These are phyloP conservation scores for Eulimnadia texana DNA, from an alignment of 1,140 invertebrate species.

Conservation along the genomic window DNA sequence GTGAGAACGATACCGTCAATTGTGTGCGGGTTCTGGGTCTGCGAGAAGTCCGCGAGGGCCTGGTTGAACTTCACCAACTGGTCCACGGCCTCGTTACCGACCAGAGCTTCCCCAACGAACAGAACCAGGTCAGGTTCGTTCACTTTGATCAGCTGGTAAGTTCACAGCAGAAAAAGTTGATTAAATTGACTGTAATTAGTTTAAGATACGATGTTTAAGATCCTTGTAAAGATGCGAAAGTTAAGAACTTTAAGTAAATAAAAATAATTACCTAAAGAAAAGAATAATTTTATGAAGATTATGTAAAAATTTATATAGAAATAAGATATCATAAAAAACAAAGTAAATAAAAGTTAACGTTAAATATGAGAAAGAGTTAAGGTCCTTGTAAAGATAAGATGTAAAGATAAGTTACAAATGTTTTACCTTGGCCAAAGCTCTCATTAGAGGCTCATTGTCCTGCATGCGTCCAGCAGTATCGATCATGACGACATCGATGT, in stretches of 20 bases:
- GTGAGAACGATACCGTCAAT: constrained; percentile 97
- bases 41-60: constrained; percentile 77
- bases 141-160: constrained; percentile 49
- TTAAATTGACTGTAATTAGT: neutral
- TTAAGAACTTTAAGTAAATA: too few species aligned
- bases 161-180: constrained; percentile 15
- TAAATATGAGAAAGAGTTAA: too few species aligned
- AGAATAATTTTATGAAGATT: too few species aligned
- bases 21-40: constrained; percentile 65
- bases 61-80: constrained; percentile 98
- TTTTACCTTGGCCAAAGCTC: constrained; percentile 74
- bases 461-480: constrained; percentile 99
- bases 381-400: too few species aligned
- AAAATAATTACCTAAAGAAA: too few species aligned
- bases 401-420: too few species aligned
- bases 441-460: constrained; percentile 97
- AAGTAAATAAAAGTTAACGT: too few species aligned
- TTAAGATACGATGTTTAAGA: too few species aligned
- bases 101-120: constrained; percentile 96
- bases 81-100: constrained; percentile 99
- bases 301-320: too few species aligned
- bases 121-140: constrained; percentile 95
- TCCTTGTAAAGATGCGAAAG: too few species aligned
- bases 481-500: constrained; percentile 81
- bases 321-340: too few species aligned